phyloP scores from a whole-genome alignment of 2,888 invertebrate genomes.

The Polymixis flavicincta region DNA sequence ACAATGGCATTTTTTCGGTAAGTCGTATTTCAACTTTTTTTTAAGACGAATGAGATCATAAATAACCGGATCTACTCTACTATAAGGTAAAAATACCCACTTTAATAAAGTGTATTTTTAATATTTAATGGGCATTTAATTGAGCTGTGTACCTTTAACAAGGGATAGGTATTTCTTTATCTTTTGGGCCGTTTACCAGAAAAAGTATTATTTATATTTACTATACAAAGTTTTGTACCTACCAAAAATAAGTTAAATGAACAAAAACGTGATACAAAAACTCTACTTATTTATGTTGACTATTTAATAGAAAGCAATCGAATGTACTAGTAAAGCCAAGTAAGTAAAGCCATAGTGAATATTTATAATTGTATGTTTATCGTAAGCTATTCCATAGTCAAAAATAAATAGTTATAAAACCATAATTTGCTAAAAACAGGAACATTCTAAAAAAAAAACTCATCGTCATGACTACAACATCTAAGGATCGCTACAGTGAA shows the following conservation, averaged over 20 bases:
- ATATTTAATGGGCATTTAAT: neutral
- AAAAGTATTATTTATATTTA: neutral
- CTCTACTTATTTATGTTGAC: neutral
- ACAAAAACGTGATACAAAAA: neutral
- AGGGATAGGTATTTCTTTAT: neutral
- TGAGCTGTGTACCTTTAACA: neutral
- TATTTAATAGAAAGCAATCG: neutral
- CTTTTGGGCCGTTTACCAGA: neutral
- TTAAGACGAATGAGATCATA: slow-evolving; percentile 10
- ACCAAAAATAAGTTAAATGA: neutral
- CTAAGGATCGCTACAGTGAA: neutral
- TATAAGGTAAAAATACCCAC: neutral
- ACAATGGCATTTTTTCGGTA: neutral
- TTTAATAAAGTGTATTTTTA: neutral
- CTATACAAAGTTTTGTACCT: neutral
- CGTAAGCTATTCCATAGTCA: neutral
- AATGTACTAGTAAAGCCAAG: neutral
- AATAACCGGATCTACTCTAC: neutral
- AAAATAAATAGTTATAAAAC: neutral
- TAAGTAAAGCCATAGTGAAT: neutral
- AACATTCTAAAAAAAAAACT: neutral
- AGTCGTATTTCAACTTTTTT: neutral
- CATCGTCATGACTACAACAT: neutral
- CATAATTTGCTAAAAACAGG: neutral
- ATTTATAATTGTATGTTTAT: neutral